These are phyloP conservation scores for Apamea anceps DNA, from an alignment of 2,888 invertebrate species.

Conservation along the genomic window DNA sequence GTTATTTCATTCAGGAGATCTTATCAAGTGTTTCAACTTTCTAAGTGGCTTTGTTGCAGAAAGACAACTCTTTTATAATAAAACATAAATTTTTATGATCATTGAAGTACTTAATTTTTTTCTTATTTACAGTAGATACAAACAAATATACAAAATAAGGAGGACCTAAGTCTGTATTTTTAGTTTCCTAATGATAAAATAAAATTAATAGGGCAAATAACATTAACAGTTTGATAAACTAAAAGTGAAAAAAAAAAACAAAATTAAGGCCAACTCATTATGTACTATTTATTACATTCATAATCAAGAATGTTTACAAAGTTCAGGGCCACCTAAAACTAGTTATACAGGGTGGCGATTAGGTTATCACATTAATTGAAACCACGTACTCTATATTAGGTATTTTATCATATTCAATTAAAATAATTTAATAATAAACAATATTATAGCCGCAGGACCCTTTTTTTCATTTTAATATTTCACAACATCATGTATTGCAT, in stretches of 20 bases:
- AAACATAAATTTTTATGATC: background rate
- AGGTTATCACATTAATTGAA: no score
- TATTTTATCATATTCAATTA: no score
- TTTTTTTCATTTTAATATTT: no score
- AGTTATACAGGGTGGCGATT: no score
- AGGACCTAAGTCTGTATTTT: no score
- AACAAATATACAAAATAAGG: background rate
- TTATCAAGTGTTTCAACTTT: constrained; percentile 9
- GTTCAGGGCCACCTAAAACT: constrained; percentile 14
- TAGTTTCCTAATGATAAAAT: no score
- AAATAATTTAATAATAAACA: no score
- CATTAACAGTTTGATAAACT: no score
- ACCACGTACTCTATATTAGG: no score
- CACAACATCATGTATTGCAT: no score
- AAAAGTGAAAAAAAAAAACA: background rate
- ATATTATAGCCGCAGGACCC: no score
- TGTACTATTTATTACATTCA: background rate
- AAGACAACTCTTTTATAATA: background rate
- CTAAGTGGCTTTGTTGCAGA: background rate
- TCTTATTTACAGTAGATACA: background rate
- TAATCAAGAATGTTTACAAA: constrained; percentile 13
- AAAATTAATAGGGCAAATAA: background rate
- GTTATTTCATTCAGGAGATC: background rate
- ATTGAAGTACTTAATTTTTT: background rate
- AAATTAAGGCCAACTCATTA: background rate